phyloP scores from a whole-genome alignment of 2,113 vertebrate species.

The Gallinago undulata region DNA sequence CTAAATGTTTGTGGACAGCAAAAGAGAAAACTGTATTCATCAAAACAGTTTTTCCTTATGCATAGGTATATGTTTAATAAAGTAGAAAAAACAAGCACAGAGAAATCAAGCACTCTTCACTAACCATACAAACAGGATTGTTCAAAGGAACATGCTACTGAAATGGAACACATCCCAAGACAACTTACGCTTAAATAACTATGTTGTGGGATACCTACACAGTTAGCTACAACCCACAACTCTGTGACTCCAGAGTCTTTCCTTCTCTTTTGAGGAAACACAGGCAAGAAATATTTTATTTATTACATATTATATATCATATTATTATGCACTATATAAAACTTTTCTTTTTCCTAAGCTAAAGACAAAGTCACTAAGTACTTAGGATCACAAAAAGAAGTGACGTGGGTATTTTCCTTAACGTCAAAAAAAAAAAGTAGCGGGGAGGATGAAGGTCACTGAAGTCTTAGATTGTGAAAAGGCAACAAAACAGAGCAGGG shows the following conservation, averaged over 20 bases:
- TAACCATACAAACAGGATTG: neutral
- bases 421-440: fast-evolving
- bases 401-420: neutral
- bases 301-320: neutral
- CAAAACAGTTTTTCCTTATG: neutral
- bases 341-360: neutral
- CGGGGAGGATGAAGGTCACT: neutral
- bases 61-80: neutral
- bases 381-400: neutral
- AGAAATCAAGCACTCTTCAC: neutral
- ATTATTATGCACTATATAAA: no score
- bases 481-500: fast-evolving
- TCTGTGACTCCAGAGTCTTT: neutral
- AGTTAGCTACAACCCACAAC: neutral
- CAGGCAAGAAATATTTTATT: neutral
- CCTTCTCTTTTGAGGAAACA: neutral
- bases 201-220: neutral
- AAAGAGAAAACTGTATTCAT: neutral
- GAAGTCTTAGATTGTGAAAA: neutral
- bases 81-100: neutral
- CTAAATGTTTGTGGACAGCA: neutral
- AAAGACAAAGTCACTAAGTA: neutral
- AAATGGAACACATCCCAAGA: neutral
- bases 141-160: neutral
- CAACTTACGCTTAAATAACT: neutral